Conservation (phyloP, 1,140 invertebrate genomes). For the Drosophila teissieri region DNA sequence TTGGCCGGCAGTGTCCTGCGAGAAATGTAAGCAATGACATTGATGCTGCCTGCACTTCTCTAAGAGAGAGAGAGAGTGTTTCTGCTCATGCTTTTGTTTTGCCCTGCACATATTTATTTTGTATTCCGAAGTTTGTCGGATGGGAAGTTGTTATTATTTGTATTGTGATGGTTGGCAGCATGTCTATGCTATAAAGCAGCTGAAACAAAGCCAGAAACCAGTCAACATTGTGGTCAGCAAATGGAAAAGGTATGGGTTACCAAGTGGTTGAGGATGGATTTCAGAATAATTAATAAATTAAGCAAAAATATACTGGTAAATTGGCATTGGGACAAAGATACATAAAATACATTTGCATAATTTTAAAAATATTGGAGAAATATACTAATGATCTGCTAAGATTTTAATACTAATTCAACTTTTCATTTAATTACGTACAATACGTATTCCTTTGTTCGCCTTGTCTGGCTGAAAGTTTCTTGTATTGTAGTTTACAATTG, state of each 20-base stretch:
- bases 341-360: too few species aligned
- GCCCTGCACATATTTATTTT: constrained; percentile 30
- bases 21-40: constrained; percentile 70
- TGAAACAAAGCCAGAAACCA: constrained; percentile 32
- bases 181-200: constrained; percentile 35
- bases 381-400: too few species aligned
- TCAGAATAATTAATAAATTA: not conserved
- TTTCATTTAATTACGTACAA: not conserved
- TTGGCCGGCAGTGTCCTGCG: constrained; percentile 38
- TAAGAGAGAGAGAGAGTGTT: constrained; percentile 21
- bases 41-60: constrained; percentile 57
- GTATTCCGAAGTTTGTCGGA: constrained; percentile 50
- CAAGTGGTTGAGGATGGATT: constrained; percentile 6
- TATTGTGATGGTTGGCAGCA: constrained; percentile 48
- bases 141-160: constrained; percentile 50
- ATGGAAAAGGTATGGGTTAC: constrained; percentile 36
- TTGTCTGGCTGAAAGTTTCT: not conserved
- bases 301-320: not conserved
- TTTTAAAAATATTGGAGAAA: too few species aligned
- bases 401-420: not conserved
- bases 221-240: constrained; percentile 45
- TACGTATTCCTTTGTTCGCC: too few species aligned
- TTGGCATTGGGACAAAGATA: too few species aligned
- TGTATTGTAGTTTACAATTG: not conserved
- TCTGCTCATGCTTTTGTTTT: constrained; percentile 27